Evolutionary conservation across 64 coral and sea anemone genomes (phyloP), one percentile per base, ranked within the genome.

Genomic region (Pachyseris speciosa): DNA sequence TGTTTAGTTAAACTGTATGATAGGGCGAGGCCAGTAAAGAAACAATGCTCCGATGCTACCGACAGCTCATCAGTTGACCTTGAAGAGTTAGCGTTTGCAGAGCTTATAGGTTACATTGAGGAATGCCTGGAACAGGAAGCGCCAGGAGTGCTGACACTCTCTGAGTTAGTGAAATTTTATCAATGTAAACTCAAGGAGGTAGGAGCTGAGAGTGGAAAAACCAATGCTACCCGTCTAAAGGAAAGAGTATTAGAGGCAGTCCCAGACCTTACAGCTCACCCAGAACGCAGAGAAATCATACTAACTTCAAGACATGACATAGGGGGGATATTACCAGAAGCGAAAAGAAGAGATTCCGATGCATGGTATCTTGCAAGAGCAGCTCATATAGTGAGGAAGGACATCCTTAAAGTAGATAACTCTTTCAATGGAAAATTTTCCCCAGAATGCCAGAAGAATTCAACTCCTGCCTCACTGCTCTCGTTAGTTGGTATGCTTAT

Each of bases 31-130:
- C 30, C 43, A 39, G 53, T 87, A 74, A 55, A 87, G 64, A 45
- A 88, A 88, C 40, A 52, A 63, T 13, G n/a, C n/a, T n/a, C n/a
- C n/a, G n/a, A n/a, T n/a, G n/a, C n/a, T n/a, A n/a, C n/a, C n/a
- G n/a, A n/a, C 3, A 17, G 59, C 72, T 10, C 33, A 74, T 22
- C 86, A 36, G 43, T n/a, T 49, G 59, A 55, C 57, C 22, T 24
- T 25, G 13, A 16, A 38, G 69, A 43, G 61, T 78, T 28, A 39
- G 67, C 24, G 87, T 12, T n/a, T n/a, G n/a, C n/a, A n/a, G n/a
- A n/a, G n/a, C n/a, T n/a, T n/a, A n/a, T n/a, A n/a, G n/a, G n/a
- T 79, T 80, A 80, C 45, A 90, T 90, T 47, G 72, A 90, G 58
- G 87, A 90, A 32, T 47, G 74, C 49, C 76, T 91, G 22, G 63